Conservation (phyloP, 2,888 invertebrate species). For the Aricia artaxerxes region DNA sequence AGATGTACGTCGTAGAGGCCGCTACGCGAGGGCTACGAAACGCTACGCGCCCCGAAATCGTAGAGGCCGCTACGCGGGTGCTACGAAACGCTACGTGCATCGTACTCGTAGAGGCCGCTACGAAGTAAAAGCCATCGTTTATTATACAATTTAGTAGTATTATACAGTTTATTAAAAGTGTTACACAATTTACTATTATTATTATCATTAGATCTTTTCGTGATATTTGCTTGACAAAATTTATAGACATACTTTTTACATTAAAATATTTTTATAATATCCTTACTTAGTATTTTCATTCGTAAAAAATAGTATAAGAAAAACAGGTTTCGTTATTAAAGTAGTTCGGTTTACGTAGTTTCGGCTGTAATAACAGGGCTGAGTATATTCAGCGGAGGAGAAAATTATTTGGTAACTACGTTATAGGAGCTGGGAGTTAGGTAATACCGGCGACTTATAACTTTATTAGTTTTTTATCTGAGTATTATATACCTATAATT, state of each 20-base stretch:
- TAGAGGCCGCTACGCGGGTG: neutral
- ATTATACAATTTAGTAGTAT: neutral
- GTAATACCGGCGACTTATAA: neutral
- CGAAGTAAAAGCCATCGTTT: neutral
- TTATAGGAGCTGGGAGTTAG: too few species aligned
- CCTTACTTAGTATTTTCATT: neutral
- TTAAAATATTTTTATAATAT: neutral
- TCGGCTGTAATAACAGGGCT: neutral
- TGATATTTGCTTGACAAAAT: too few species aligned
- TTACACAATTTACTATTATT: too few species aligned
- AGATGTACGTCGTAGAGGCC: neutral
- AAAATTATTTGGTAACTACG: neutral
- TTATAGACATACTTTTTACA: too few species aligned
- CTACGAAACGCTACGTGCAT: neutral
- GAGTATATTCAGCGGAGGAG: neutral
- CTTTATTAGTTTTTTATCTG: neutral
- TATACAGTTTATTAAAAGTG: neutral
- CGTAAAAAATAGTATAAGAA: neutral
- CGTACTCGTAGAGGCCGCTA: neutral
- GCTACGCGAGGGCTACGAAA: neutral
- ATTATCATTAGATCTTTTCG: too few species aligned
- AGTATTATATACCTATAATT: too few species aligned
- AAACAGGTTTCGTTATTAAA: neutral
- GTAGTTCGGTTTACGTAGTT: neutral
- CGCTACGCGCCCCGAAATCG: too few species aligned